Base-by-base conservation (phyloP, 30 jellyfish, hydroid and myxozoan genomes). In the Aurelia coerulea region DNA sequence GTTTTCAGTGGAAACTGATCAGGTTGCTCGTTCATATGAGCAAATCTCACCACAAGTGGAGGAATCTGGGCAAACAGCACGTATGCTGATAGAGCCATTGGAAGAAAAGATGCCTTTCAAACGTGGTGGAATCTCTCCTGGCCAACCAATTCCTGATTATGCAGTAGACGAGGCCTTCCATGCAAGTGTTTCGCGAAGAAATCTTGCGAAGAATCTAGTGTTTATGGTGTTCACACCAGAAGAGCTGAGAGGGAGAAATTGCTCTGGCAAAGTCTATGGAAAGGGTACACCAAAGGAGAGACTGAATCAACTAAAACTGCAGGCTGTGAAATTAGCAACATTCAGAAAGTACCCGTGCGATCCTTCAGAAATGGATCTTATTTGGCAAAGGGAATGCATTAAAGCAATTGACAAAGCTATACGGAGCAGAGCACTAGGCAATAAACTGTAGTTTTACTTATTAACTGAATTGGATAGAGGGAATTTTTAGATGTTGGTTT, bases 311-410 rank as follows among this genome's bases (percentile, higher is more conserved):
- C 19, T 19, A 5, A 85, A 68, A 66, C 23, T 85, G 46, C 88
- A 85, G 0, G 37, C 74, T 51, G 86, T 85, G 15, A 85, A 85
- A 68, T 46, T 42, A 33, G 83, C 86, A 51, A 85, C 95, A 34
- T 85, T 85, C 67, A 68, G 58, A 34, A 74, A 75, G 39, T 85
- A 85, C 42, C 95, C 95, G 1, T 85, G 95, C 52, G 82, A 74
- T 42, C 83, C 89, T 2, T 17, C 76, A 17, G 89, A 85, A 50
- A 74, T 85, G 88, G 95, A 85, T 18, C 65, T 62, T 2, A 64
- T 85, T 41, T 85, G 95, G 95, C 88, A 75, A 54, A 33, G 95
- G 62, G 95, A 85, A 67, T 85, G 95, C 74, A 67, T 85, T 19
- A 75, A 70, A 18, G 95, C 95, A 3, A 85, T 85, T 23, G 95